Evolutionary conservation across 2,888 invertebrate genomes (phyloP).

Genomic region (Noctua fimbriata): DNA sequence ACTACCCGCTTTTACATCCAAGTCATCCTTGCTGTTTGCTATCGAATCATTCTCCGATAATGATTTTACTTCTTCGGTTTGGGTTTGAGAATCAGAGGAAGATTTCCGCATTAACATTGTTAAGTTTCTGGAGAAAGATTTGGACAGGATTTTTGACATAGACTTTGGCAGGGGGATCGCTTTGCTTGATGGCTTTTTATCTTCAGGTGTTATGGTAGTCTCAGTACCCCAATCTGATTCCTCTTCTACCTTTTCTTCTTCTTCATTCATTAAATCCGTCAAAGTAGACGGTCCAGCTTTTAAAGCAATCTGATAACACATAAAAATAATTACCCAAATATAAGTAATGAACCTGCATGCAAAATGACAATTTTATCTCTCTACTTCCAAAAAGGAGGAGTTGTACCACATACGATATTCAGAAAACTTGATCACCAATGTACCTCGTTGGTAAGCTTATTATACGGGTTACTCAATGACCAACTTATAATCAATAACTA

Average conservation of each 20-base stretch:
- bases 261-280: conserved; percentile 66
- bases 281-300: conserved; percentile 68
- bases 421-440: background rate
- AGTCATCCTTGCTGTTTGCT: conserved; percentile 74
- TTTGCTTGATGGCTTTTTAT: conserved; percentile 62
- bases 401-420: background rate
- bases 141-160: conserved; percentile 67
- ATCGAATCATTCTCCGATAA: conserved; percentile 46
- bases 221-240: conserved; percentile 76
- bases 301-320: conserved; percentile 55
- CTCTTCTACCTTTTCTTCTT: conserved; percentile 69
- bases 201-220: conserved; percentile 63
- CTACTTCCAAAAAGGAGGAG: background rate
- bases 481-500: background rate
- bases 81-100: conserved; percentile 29
- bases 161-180: conserved; percentile 64
- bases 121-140: conserved; percentile 73
- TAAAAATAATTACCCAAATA: background rate
- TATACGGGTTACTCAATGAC: background rate
- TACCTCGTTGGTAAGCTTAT: background rate
- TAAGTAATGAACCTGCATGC: background rate
- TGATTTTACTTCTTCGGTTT: conserved; percentile 5
- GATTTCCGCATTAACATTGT: conserved; percentile 71
- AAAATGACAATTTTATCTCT: background rate
- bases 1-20: conserved; percentile 73